Percentiles rank a stretch among this genome's conserved stretches.
phyloP scores from a whole-genome alignment of 1,140 invertebrate genomes.

The Argopecten irradians region DNA sequence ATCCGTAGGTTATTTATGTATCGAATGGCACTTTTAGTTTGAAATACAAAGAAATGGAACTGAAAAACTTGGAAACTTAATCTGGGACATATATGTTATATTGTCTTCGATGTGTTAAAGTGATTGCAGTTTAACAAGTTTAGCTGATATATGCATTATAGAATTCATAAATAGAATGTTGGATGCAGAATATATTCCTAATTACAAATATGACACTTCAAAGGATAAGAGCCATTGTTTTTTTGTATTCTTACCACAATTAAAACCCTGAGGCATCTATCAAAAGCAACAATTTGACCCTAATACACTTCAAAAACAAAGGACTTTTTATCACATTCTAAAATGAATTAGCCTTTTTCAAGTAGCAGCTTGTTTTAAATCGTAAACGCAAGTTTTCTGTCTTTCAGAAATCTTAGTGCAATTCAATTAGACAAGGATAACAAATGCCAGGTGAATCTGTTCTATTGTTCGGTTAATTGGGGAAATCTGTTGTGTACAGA shows the following conservation, averaged over 20 bases:
- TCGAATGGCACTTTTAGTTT: too few species aligned
- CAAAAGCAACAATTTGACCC: neutral
- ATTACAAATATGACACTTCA: neutral
- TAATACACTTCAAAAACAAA: neutral
- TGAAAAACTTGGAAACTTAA: too few species aligned
- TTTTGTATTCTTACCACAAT: neutral
- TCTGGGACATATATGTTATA: too few species aligned
- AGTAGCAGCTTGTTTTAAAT: neutral
- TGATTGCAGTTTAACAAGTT: too few species aligned
- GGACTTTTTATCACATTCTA: neutral
- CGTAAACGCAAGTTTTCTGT: neutral
- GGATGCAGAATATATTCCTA: too few species aligned
- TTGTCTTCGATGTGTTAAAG: too few species aligned
- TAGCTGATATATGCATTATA: too few species aligned
- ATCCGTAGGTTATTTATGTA: too few species aligned
- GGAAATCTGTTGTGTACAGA: neutral
- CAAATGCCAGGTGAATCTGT: neutral
- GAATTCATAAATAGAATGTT: too few species aligned
- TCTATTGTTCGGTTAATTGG: slow-evolving; percentile 8
- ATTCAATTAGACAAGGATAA: neutral
- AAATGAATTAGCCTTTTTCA: neutral
- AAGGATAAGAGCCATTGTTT: neutral
- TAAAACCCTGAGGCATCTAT: neutral
- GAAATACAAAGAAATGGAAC: too few species aligned
- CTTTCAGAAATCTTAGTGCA: neutral